Evolutionary conservation across 2,113 vertebrate species (phyloP), one percentile per base, ranked within the genome.

Genomic region (Octodon degus): DNA sequence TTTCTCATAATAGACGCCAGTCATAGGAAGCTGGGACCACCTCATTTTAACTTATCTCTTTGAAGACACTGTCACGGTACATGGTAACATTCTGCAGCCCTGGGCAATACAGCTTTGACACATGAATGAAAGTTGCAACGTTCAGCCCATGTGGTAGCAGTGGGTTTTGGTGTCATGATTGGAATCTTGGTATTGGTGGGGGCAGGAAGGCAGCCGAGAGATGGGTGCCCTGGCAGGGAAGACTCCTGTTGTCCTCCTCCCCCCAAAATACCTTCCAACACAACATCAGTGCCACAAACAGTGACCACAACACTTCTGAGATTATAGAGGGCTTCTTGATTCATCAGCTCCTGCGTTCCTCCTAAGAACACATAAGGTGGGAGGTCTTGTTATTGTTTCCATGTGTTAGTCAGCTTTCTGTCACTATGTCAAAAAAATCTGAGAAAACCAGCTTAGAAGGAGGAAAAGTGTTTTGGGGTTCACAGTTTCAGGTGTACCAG

Each of bases 261-360:
- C 12, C 20, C 12, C 17, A n/a, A 13, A 27, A 9, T 13, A 0
- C 1, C 62, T 5, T 50, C 34, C 19, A 5, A 9, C 1, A 24
- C 12, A 8, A 5, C 19, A 13, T 9, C 12, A 3, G 11, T 22
- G 81, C 40, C 37, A 1, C n/a, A 16, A 14, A 40, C n/a, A n/a
- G 43, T 0, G 5, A 19, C 8, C 7, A 0, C 19, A 1, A 24
- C 2, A 11, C 62, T 22, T 62, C 32, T 34, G 2, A 24, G 55
- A 40, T 43, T n/a, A 12, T 32, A 6, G 19, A 32, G 89, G 8
- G 2, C 12, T 76, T 77, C 85, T 17, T 47, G 14, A 37, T n/a
- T 40, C 16, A 7, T 50, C 80, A 6, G 8, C 34, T 27, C 81
- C 43, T 40, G 37, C 19, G 47, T 58, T 43, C 82, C 62, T 84